phyloP scores from a whole-genome alignment of 2,888 invertebrate species.

The Eupsilia transversa region DNA sequence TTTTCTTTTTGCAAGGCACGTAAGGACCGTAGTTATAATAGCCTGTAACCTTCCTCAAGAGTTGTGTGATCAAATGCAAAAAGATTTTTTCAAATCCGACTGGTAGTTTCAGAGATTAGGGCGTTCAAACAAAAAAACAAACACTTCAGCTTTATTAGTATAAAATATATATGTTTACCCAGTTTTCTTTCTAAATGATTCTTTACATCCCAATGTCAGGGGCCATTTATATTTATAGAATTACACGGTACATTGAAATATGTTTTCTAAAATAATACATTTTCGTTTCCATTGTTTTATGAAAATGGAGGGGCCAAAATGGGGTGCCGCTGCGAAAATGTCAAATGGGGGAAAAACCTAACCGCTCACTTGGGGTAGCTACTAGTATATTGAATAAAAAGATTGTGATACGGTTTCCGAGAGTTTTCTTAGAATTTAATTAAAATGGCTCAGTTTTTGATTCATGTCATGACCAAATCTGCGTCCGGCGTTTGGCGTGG shows the following conservation, averaged over 20 bases:
- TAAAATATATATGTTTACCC: not conserved
- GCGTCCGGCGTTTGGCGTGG: no score
- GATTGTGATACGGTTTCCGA: not conserved
- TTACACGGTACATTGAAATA: constrained; percentile 23
- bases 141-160: no score
- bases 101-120: no score
- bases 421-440: constrained; percentile 27
- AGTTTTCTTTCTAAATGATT: not conserved
- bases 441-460: constrained; percentile 30
- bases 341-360: constrained; percentile 35
- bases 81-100: no score
- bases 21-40: no score
- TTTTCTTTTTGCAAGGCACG: no score
- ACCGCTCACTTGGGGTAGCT: constrained; percentile 26
- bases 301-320: constrained; percentile 25
- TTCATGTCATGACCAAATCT: no score
- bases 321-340: constrained; percentile 39
- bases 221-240: not conserved
- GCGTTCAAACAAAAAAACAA: no score
- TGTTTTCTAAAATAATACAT: constrained; percentile 39
- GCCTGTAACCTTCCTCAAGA: no score
- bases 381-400: constrained; percentile 34
- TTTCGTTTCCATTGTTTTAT: constrained; percentile 38
- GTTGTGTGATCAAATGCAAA: no score
- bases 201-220: not conserved